Evolutionary conservation across 2,888 invertebrate species (phyloP).

Genomic region (Drosophila lutescens): DNA sequence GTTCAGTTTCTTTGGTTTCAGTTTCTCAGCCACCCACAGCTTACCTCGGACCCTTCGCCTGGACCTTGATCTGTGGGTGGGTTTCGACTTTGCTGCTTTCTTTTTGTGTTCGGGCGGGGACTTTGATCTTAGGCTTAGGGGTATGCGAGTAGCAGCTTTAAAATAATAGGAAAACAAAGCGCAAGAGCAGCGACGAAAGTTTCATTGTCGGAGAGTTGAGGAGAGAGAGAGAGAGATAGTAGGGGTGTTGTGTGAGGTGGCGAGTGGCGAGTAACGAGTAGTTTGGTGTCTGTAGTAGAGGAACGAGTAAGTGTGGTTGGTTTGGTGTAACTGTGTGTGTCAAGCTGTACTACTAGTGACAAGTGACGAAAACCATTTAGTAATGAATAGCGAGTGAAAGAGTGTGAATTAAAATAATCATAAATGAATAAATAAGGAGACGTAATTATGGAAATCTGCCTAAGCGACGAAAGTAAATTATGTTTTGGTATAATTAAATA

Average conservation of each 20-base stretch:
- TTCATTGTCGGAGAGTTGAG: slow-evolving; percentile 17
- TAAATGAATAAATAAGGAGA: not conserved
- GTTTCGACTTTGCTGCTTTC: slow-evolving; percentile 8
- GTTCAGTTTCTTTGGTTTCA: not conserved
- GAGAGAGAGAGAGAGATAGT: slow-evolving; percentile 32
- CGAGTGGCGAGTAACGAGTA: not conserved
- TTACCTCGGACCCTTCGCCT: slow-evolving; percentile 49
- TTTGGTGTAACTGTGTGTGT: slow-evolving; percentile 27
- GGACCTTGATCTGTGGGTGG: slow-evolving; percentile 50
- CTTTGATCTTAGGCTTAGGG: slow-evolving; percentile 48
- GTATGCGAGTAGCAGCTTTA: slow-evolving; percentile 50
- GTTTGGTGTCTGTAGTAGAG: slow-evolving; percentile 9
- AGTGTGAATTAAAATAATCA: not conserved
- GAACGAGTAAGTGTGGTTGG: slow-evolving; percentile 3
- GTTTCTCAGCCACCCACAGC: slow-evolving; percentile 47
- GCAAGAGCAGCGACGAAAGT: slow-evolving; percentile 27
- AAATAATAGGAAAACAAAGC: slow-evolving; percentile 53
- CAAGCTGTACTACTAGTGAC: slow-evolving; percentile 8
- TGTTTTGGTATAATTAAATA: not conserved
- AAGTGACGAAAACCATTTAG: not conserved
- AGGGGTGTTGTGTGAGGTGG: slow-evolving; percentile 19
- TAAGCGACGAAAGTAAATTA: not conserved
- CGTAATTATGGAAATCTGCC: not conserved
- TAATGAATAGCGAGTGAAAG: not conserved
- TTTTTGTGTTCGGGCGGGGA: not conserved